Conservation (phyloP, 2,888 invertebrate species). For the Strigamia maritima region DNA sequence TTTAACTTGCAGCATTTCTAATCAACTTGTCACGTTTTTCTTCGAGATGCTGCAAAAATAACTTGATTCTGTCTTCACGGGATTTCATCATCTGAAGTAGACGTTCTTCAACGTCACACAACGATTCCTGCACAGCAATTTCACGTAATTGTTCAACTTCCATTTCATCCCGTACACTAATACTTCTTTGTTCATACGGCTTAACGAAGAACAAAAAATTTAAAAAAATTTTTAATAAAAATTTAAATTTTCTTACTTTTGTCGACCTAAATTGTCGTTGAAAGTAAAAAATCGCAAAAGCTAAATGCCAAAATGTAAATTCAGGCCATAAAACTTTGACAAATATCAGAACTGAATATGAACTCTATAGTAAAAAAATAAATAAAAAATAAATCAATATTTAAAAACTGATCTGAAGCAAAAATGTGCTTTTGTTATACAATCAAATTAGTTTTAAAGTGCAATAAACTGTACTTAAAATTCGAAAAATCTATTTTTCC, state of each 20-base stretch:
- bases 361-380: slow-evolving; percentile 63
- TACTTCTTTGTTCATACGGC: not conserved
- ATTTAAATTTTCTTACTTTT: not conserved
- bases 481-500: too few relatives aligned
- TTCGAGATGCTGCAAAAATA: not conserved
- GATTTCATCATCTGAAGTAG: not conserved
- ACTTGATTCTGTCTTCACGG: not conserved
- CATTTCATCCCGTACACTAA: not conserved
- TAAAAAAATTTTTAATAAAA: not conserved
- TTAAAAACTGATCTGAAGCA: too few relatives aligned
- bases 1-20: not conserved
- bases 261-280: slow-evolving; percentile 59
- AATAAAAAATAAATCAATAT: too few relatives aligned
- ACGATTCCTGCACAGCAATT: not conserved
- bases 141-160: not conserved
- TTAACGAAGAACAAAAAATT: not conserved
- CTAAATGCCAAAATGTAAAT: slow-evolving; percentile 86
- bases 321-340: slow-evolving; percentile 93
- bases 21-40: not conserved
- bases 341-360: slow-evolving; percentile 79
- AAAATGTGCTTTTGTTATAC: too few relatives aligned
- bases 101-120: not conserved
- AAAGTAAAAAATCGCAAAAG: slow-evolving; percentile 80
- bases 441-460: too few relatives aligned
- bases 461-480: too few relatives aligned